Evolutionary conservation across 2,797 vertebrate species (phyloP), one percentile per base, ranked within the genome.

Genomic region (Adrianichthys oophorus): DNA sequence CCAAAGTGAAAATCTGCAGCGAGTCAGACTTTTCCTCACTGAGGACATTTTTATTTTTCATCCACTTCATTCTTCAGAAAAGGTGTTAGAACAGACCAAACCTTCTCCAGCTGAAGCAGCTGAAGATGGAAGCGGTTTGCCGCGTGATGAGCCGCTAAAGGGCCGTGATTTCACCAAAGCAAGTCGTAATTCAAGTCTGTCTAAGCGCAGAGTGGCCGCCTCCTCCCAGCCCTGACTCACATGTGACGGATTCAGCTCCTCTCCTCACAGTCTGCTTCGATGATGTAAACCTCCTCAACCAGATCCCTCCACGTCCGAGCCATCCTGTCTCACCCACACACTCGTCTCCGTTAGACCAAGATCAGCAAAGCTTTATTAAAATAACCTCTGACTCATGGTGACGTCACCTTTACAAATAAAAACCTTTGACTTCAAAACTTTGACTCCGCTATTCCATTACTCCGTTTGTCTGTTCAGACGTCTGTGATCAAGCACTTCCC

Each of bases 151-250:
- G 56, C 59, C 68, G 67, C 74, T 76, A 69, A 84, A 80, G 63
- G 18, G n/a, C 42, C 62, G 45, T 62, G 48, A 59, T 54, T 43
- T 67, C 5, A 63, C 74, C 62, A 67, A 71, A 62, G 68, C 48
- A 46, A 7, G 46, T 18, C 21, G 23, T 79, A 79, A 54, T 75
- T 70, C 78, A 26, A 68, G 78, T 83, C 78, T 69, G 74, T 53
- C 61, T 67, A 64, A 56, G 60, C 75, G 78, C 72, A 80, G 82
- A 68, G 61, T 48, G 50, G 78, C 70, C 67, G 68, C 26, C 13
- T 68, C 76, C 65, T 72, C 72, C 62, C 60, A 4, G 48, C 59
- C 55, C 74, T 84, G 84, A 84, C 72, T 85, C 84, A 83, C 69
- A 53, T 56, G n/a, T 83, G 84, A 85, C 81, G 74, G 80, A 79